phyloP scores from a whole-genome alignment of 2,888 invertebrate species.

The Synergus umbraculus region DNA sequence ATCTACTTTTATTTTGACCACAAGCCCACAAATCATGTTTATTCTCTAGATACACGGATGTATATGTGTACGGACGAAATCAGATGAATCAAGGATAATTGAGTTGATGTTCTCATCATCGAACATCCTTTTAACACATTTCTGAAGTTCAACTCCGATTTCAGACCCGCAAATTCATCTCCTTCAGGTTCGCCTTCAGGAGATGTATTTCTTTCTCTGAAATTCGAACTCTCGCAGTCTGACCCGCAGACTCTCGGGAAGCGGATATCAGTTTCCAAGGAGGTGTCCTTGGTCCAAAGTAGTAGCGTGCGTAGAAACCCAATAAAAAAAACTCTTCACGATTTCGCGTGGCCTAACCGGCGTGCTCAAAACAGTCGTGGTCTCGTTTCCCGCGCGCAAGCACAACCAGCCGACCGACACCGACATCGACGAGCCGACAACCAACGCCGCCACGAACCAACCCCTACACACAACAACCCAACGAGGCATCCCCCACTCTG shows the following conservation, averaged over 20 bases:
- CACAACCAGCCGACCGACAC: slow-evolving; percentile 57
- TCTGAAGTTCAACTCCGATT: not conserved
- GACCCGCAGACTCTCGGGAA: not conserved
- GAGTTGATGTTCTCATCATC: not conserved
- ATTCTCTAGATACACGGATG: not conserved
- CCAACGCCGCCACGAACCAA: slow-evolving; percentile 69
- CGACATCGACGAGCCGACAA: slow-evolving; percentile 63
- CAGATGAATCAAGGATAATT: not conserved
- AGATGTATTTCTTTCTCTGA: not conserved
- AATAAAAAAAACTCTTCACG: slow-evolving; percentile 57
- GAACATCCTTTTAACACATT: not conserved
- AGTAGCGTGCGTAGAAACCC: slow-evolving; percentile 6
- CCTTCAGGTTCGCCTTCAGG: not conserved
- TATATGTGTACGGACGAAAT: not conserved
- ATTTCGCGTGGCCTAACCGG: slow-evolving; percentile 62
- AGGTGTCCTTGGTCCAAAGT: not conserved
- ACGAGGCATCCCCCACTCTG: slow-evolving; percentile 75
- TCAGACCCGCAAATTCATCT: not conserved
- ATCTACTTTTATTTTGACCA: not conserved
- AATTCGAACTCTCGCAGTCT: not conserved
- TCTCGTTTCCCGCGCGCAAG: slow-evolving; percentile 67
- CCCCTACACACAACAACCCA: slow-evolving; percentile 77
- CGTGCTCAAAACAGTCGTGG: slow-evolving; percentile 53
- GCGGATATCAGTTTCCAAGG: not conserved
- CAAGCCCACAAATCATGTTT: not conserved